Percentiles rank a stretch among this genome's conserved stretches.
Conservation (phyloP, 1,140 invertebrate genomes). For the Tetramorium alpestre region DNA sequence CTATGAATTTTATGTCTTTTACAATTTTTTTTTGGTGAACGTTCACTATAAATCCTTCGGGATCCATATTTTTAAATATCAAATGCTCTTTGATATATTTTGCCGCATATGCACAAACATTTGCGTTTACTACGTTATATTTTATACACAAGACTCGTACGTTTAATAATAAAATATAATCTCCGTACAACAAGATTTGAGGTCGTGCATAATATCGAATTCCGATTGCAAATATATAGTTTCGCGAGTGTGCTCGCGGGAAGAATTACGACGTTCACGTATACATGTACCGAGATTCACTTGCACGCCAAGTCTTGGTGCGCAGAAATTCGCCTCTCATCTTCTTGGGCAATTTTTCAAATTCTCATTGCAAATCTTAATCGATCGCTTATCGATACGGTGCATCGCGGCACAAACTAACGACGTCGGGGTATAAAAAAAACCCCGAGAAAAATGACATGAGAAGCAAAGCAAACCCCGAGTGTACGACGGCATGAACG, state of each 20-base stretch:
- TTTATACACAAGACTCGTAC: background rate
- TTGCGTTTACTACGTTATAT: background rate
- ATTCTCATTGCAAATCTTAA: background rate
- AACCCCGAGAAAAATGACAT: background rate
- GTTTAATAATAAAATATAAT: constrained; percentile 5
- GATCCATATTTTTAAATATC: background rate
- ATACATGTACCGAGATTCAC: background rate
- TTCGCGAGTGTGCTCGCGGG: background rate
- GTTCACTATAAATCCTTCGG: too few relatives aligned
- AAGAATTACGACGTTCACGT: background rate
- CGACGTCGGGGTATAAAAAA: background rate
- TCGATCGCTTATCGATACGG: background rate
- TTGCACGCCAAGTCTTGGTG: background rate
- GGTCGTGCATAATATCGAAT: constrained; percentile 4
- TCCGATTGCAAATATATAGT: background rate
- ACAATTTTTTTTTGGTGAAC: background rate
- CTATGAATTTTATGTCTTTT: background rate
- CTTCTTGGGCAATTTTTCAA: background rate
- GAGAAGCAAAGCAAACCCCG: background rate
- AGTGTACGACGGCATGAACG: background rate
- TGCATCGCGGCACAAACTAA: background rate
- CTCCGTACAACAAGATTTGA: background rate
- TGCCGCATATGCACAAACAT: background rate
- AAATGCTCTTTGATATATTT: background rate
- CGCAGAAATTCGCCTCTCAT: background rate